Evolutionary conservation across 2,888 invertebrate genomes (phyloP), one percentile per base, ranked within the genome.

Genomic region (Pollenia griseotomentosa): DNA sequence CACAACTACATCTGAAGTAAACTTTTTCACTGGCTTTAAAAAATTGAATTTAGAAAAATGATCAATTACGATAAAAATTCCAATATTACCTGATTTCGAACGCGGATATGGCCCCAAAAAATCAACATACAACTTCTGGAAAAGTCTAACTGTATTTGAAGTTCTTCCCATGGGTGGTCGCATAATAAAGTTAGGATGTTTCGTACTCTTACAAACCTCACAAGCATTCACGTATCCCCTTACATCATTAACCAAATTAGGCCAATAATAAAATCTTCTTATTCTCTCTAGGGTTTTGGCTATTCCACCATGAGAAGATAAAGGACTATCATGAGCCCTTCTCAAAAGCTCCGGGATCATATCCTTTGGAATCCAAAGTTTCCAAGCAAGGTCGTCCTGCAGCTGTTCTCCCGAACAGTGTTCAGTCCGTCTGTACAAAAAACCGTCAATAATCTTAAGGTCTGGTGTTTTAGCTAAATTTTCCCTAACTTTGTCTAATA

Each of bases 351-450:
- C 70, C 4, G 19, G 11, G 16, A 82, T 40, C 75, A 83, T 51
- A 3, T 61, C 63, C 44, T 79, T 77, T 7, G 82, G 86, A 4
- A 79, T 79, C 77, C 77, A 85, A 14, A 85, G 66, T 42, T 85
- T 85, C 82, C 85, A 85, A 1, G 70, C 40, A 0, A 78, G 16
- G 33, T 86, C 73, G 46, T 86, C 82, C 9, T 68, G 70, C 33
- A 77, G 12, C 11, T 55, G 33, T 1, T 82, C 85, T 40, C 81
- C 73, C 0, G 57, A 59, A 16, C 46, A 40, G 7, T 81, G 81
- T 11, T 81, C 80, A 6, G 65, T 82, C 19, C 78, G 42, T 44
- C 79, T 23, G n/a, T 78, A 79, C n/a, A 79, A 14, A 46, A 55
- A 79, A 6, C 73, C 68, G 19, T 82, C 86, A 2, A 78, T 42